Percentiles rank a stretch among this genome's conserved stretches.
Conservation (phyloP, 2,797 vertebrate species). For the Lepidocolaptes lacrymiger region DNA sequence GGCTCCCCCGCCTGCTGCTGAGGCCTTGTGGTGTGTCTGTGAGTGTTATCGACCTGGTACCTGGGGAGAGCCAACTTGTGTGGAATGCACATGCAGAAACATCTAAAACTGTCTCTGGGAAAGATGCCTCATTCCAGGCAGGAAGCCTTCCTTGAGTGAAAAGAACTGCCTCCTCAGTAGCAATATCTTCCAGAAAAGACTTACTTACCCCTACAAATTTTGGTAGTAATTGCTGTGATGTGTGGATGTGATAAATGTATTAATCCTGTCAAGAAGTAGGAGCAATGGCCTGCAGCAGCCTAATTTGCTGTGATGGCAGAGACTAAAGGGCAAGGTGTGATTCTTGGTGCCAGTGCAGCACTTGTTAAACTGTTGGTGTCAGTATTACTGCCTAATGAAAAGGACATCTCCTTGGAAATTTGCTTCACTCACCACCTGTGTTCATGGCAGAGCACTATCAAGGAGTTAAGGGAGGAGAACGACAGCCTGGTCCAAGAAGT, state of each 20-base stretch:
- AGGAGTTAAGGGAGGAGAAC: slow-evolving; percentile 33
- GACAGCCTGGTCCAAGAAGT: slow-evolving; percentile 64
- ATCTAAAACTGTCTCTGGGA: no score
- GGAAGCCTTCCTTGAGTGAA: no score
- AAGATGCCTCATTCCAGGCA: no score
- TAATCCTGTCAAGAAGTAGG: not conserved
- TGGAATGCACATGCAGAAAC: no score
- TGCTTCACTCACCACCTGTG: not conserved
- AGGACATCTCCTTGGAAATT: not conserved
- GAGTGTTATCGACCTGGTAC: no score
- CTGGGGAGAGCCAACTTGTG: no score
- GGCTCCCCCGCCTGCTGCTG: no score
- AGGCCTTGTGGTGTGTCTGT: no score
- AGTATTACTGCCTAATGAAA: not conserved
- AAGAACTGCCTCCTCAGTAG: no score
- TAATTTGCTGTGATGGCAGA: not conserved
- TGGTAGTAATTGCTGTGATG: not conserved
- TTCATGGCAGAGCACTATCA: slow-evolving; percentile 25
- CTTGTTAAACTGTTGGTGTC: not conserved
- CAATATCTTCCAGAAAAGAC: no score
- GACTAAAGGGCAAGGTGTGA: not conserved
- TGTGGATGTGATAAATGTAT: not conserved
- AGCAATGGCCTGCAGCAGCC: not conserved
- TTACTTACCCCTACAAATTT: not conserved
- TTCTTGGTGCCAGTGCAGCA: not conserved